Evolutionary conservation across 2,113 vertebrate species (phyloP).

Genomic region (Laticauda colubrina): DNA sequence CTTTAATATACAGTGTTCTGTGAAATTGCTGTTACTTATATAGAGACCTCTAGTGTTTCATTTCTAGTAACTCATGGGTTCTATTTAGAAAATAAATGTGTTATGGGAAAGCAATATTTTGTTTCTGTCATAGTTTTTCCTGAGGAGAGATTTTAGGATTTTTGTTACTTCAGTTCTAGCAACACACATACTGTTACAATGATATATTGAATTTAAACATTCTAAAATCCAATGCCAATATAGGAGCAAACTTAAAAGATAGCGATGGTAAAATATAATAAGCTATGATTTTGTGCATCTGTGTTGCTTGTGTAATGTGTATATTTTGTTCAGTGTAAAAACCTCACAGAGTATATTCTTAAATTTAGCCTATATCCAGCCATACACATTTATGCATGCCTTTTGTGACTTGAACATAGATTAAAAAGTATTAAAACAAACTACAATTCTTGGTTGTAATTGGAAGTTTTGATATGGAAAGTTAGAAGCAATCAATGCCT

Average conservation of each 20-base stretch:
- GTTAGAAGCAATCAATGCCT: background rate
- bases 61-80: background rate
- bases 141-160: background rate
- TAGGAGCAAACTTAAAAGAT: background rate
- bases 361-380: background rate
- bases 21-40: background rate
- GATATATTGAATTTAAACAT: background rate
- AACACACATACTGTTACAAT: background rate
- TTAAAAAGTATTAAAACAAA: background rate
- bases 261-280: background rate
- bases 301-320: background rate
- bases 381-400: background rate
- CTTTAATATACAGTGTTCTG: background rate
- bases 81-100: background rate
- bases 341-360: background rate
- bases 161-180: background rate
- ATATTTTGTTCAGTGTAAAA: background rate
- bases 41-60: background rate
- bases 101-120: background rate
- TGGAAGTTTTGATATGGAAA: background rate
- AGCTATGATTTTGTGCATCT: background rate
- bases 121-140: background rate
- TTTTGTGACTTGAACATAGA: background rate
- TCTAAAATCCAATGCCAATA: background rate
- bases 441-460: background rate